Conservation (phyloP, 2,797 vertebrate genomes). For the Megalops cyprinoides region DNA sequence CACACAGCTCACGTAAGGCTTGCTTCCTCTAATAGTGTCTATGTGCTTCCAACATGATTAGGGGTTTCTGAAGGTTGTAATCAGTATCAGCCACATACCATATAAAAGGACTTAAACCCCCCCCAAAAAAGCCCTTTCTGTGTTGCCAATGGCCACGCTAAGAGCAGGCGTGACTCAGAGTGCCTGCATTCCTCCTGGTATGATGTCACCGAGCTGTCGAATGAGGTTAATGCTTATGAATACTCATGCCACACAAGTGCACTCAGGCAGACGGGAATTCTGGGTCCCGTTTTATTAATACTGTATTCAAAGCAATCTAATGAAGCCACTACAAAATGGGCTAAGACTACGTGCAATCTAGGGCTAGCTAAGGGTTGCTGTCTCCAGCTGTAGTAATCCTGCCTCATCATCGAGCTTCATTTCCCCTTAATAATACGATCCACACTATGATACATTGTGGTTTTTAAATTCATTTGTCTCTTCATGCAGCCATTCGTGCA, state of each 20-base stretch:
- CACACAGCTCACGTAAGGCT: neutral
- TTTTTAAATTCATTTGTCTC: neutral
- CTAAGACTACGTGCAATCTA: neutral
- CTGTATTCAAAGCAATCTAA: conserved; percentile 26
- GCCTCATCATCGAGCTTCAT: neutral
- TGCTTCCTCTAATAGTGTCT: neutral
- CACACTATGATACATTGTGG: neutral
- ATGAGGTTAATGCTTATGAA: conserved; percentile 24
- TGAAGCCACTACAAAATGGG: conserved; percentile 20
- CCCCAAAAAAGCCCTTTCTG: neutral
- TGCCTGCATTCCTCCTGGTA: conserved; percentile 7
- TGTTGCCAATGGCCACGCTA: neutral
- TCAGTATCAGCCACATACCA: neutral
- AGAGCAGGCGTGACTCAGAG: neutral
- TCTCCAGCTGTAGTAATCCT: conserved; percentile 7
- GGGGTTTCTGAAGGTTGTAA: neutral
- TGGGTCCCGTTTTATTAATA: conserved; percentile 24
- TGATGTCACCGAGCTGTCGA: conserved; percentile 24
- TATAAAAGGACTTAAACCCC: neutral
- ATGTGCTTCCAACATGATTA: no score
- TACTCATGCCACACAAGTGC: conserved; percentile 26
- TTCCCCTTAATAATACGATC: neutral
- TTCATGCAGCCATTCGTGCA: neutral
- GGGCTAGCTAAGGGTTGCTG: neutral
- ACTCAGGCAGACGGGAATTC: conserved; percentile 17